Conservation (phyloP, 2,113 vertebrate species). For the Helogale parvula region DNA sequence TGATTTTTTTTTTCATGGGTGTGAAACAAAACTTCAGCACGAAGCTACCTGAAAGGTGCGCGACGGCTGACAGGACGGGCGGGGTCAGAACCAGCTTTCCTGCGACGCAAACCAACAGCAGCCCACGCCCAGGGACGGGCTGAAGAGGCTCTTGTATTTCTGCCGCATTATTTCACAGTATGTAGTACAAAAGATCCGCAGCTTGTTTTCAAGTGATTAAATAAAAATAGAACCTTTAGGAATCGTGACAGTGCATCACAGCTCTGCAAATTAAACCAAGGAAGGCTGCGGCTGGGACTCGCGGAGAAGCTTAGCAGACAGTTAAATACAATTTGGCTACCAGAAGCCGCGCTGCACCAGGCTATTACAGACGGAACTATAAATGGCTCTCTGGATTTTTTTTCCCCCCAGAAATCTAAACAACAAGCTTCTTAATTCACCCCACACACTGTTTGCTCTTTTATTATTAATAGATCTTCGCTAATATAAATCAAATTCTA, state of each 20-base stretch:
- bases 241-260: conserved; percentile 1
- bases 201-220: conserved; percentile 51
- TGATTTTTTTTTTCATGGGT: not conserved
- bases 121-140: not conserved
- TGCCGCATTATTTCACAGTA: not conserved
- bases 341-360: not conserved
- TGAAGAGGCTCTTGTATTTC: not conserved
- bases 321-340: conserved; percentile 58
- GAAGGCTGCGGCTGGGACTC: conserved; percentile 49
- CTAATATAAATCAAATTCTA: conserved; percentile 19
- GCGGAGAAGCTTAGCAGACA: conserved; percentile 40
- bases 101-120: not conserved
- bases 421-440: not conserved
- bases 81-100: not conserved
- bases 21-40: conserved; percentile 22
- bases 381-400: conserved; percentile 37
- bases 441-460: not conserved
- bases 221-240: conserved; percentile 66
- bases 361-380: conserved; percentile 35
- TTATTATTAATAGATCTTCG: not conserved
- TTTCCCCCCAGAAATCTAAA: conserved; percentile 31
- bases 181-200: not conserved
- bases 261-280: conserved; percentile 53
- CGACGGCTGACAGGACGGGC: not conserved
- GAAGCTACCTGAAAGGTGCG: not conserved